Base-by-base conservation (phyloP, 1,140 invertebrate species). In the Aporrectodea caliginosa region DNA sequence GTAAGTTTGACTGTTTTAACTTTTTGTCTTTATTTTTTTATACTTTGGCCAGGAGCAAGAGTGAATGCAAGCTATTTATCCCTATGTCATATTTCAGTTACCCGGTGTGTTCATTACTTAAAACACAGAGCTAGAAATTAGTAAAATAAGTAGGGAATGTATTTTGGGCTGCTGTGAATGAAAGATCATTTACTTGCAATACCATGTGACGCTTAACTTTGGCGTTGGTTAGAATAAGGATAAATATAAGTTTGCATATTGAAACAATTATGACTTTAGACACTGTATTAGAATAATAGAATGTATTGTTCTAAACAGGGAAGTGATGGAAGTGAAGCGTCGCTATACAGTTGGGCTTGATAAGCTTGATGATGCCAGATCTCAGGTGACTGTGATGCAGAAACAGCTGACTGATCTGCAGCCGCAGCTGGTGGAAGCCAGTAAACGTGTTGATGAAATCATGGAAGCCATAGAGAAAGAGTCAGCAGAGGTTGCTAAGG, bases 371-470 rank as follows among this genome's bases (percentile, higher is more conserved):
- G 85, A 83, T 27, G 88, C 88, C 34, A 83, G 86, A 27, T 84
- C 84, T 30, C 94, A 97, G 89, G 89, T 90, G 12, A 81, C 84
- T 16, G 84, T 85, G 22, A 88, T 90, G 87, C 92, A 94, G 70
- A 93, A 97, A 84, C 89, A 98, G 27, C 88, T 98, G 81, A 92
- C 92, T 32, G 92, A 92, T 32, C 89, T 98, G 31, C 95, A 98
- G 86, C 97, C 97, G 16, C 92, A 95, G 87, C 89, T 99, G 12
- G 91, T 88, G 0, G 81, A 84, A 16, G 88, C 88, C 75, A 84
- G 77, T 84, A 86, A 81, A 86, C 88, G 35, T 43, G 87, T 87
- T 6, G 88, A 87, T 35, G 85, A 88, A 75, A 87, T 87, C 14
- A 87, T 88, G 86, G 80, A 85, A 2, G 82, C 85, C 73, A 86